Conservation (phyloP, 2,888 invertebrate genomes). For the Tachystola acroxantha region DNA sequence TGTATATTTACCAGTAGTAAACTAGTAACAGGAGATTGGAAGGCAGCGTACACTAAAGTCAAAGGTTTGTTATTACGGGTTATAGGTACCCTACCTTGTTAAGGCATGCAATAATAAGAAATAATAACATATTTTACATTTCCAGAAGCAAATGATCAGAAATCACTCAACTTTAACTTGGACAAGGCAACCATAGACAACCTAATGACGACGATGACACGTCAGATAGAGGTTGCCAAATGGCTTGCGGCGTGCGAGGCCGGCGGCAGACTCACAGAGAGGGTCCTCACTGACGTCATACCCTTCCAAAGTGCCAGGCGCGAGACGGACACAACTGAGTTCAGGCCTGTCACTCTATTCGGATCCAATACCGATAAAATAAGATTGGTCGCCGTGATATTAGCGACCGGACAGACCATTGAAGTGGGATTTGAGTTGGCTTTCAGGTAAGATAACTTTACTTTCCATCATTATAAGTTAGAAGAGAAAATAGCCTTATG, state of each 20-base stretch:
- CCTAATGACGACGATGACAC: conserved; percentile 86
- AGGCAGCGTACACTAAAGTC: no score
- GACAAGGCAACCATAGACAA: conserved; percentile 85
- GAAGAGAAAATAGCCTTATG: no score
- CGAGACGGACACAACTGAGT: conserved; percentile 32
- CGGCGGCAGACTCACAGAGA: conserved; percentile 61
- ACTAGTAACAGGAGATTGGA: no score
- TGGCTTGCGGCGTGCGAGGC: conserved; percentile 83
- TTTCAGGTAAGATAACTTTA: conserved; percentile 83
- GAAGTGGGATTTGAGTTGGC: conserved; percentile 85
- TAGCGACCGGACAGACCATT: conserved; percentile 82
- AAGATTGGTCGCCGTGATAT: conserved; percentile 81
- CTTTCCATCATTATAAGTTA: no score
- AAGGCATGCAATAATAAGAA: no score
- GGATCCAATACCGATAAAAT: conserved; percentile 83
- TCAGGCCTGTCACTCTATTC: conserved; percentile 83
- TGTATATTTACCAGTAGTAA: no score
- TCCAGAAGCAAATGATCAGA: conserved; percentile 65
- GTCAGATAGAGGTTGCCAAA: conserved; percentile 89
- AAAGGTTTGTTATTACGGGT: no score
- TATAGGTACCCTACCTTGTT: no score
- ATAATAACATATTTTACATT: no score
- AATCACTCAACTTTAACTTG: conserved; percentile 83
- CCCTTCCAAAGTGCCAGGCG: conserved; percentile 33
- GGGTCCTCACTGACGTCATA: conserved; percentile 51